Evolutionary conservation across 2,797 vertebrate species (phyloP).

Genomic region (Centropyge bicolor): DNA sequence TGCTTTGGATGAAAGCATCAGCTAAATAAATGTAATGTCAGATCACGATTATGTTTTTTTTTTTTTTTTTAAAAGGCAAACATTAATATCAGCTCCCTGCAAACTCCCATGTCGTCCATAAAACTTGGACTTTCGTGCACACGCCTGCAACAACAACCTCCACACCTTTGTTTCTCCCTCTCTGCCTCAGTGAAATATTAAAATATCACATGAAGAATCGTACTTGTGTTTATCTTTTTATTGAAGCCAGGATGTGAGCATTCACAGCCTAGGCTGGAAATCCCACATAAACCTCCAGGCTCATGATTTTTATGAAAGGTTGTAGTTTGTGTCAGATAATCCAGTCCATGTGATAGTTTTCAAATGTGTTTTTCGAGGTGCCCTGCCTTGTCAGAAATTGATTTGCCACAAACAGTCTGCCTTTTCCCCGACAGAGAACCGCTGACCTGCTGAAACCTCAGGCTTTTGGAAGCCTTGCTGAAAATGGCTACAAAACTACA

Average conservation of each 20-base stretch:
- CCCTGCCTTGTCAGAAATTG: neutral
- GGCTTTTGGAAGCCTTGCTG: neutral
- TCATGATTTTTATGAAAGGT: constrained; percentile 10
- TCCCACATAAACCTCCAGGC: neutral
- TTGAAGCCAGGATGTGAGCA: neutral
- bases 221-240: neutral
- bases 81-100: neutral
- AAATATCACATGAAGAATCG: neutral
- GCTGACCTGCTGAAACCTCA: neutral
- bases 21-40: too few relatives aligned
- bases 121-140: neutral
- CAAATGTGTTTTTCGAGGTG: constrained; percentile 15
- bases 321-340: constrained; percentile 14
- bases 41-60: too few relatives aligned
- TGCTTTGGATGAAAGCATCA: too few relatives aligned
- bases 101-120: neutral
- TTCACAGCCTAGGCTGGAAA: neutral
- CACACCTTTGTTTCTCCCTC: neutral
- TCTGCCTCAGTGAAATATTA: neutral
- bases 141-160: neutral
- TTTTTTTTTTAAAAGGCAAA: neutral
- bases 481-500: neutral
- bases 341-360: constrained; percentile 6
- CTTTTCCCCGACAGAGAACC: constrained; percentile 2
- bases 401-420: constrained; percentile 21